Base-by-base conservation (phyloP, 2,113 vertebrate genomes). In the Halichoeres trimaculatus region DNA sequence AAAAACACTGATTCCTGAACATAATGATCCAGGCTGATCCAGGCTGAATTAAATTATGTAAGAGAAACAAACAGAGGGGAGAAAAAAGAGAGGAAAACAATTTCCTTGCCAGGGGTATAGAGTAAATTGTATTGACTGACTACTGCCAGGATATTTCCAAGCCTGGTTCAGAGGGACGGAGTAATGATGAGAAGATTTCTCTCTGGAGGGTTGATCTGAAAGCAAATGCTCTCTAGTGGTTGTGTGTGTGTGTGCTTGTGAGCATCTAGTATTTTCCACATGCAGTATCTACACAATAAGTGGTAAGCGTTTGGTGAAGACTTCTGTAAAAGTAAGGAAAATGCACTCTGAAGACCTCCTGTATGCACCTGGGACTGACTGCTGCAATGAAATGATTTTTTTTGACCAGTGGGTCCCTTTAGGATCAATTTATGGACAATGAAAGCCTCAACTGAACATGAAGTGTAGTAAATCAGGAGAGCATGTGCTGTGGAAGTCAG, bases 11-110 rank as follows among this genome's bases (percentile, higher is more conserved):
- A 77, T 41, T 51, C 40, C 34, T 57, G 2, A 20, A 36, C 34
- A 57, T 57, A 22, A 60, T 72, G 67, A 77, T 66, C 20, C 73
- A 23, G 50, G 5, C 19, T 48, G n/a, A 20, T 11, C 57, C 30
- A 30, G 30, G 30, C 30, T 30, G 30, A 24, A 53, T 76, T 77
- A 36, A 67, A 81, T 81, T 76, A 74, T 81, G 70, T 60, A 76
- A 79, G 45, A 78, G 66, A 48, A 20, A 30, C 1, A 48, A n/a
- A n/a, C 4, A 48, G n/a, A n/a, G 45, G 30, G 6, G 30, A 17
- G 30, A 30, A 6, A 30, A 6, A 30, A 30, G 30, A 30, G 35
- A 74, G 60, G 45, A 66, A 3, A 10, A 9, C 1, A 3, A 14
- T 38, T 51, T 43, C 48, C 26, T 40, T 73, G 52, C 20, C 35